These are phyloP conservation scores for Gallinago undulata DNA, from an alignment of 2,113 vertebrate genomes.

Conservation along the genomic window DNA sequence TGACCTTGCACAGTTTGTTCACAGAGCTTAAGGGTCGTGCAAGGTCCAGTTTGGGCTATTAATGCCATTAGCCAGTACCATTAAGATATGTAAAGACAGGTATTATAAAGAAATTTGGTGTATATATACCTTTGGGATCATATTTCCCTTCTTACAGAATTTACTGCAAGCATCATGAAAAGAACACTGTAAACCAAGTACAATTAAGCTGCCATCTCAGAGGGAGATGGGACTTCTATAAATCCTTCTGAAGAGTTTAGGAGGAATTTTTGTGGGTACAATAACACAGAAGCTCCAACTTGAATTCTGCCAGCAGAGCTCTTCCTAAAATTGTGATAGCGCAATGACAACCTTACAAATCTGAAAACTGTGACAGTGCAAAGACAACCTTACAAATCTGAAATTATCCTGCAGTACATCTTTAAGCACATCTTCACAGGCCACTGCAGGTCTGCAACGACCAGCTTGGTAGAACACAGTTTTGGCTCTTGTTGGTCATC, in stretches of 20 bases:
- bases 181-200: background rate
- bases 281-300: background rate
- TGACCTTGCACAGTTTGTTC: background rate
- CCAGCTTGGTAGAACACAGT: background rate
- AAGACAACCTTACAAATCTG: background rate
- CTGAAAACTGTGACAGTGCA: background rate
- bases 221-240: background rate
- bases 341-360: background rate
- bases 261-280: background rate
- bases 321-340: background rate
- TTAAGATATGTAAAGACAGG: background rate
- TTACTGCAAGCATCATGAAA: background rate
- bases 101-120: background rate
- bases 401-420: background rate
- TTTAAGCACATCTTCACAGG: background rate
- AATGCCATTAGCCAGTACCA: background rate
- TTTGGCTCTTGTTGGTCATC: background rate
- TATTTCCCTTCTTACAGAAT: background rate
- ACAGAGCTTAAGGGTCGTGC: background rate
- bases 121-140: background rate
- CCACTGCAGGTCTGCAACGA: background rate
- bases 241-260: background rate
- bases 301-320: background rate
- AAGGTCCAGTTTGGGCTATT: background rate
- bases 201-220: background rate